phyloP scores from a whole-genome alignment of 2,113 vertebrate species.

The Nesoenas mayeri region DNA sequence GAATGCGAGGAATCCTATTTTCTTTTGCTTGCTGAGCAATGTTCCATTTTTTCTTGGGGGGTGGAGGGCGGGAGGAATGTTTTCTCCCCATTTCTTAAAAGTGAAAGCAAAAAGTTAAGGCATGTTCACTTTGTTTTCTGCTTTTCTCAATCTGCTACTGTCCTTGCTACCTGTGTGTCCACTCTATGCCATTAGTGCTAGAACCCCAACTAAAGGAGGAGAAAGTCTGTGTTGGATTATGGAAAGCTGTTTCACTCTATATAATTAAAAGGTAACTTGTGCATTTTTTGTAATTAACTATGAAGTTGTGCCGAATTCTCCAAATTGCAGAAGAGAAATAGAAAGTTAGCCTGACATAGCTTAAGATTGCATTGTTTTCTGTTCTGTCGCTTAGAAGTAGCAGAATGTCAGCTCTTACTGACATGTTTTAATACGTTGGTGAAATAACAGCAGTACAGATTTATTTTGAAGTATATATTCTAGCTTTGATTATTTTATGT shows the following conservation, averaged over 20 bases:
- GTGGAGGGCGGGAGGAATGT: constrained; percentile 1
- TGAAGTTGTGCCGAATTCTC: constrained; percentile 32
- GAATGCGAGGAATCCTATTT: not conserved
- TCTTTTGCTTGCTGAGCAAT: constrained; percentile 1
- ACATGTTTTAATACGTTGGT: not conserved
- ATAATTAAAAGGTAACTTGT: constrained; percentile 55
- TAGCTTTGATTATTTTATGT: not conserved
- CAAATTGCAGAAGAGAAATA: not conserved
- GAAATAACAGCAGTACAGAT: not conserved
- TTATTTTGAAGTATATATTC: not conserved
- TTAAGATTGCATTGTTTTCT: not conserved
- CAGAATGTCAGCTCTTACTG: not conserved
- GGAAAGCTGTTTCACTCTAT: constrained; percentile 63
- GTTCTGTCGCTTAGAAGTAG: not conserved
- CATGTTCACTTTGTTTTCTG: constrained; percentile 60
- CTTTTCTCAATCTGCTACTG: constrained; percentile 59
- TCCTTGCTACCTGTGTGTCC: constrained; percentile 53
- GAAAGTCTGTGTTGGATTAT: constrained; percentile 65
- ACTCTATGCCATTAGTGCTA: constrained; percentile 61
- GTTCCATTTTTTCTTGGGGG: not conserved
- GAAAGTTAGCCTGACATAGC: not conserved
- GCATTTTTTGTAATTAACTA: constrained; percentile 51
- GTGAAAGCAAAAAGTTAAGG: constrained; percentile 40
- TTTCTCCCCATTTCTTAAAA: constrained; percentile 28
- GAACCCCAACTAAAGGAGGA: constrained; percentile 58